These are phyloP conservation scores for Anguilla rostrata DNA, from an alignment of 2,113 vertebrate species.

Conservation along the genomic window DNA sequence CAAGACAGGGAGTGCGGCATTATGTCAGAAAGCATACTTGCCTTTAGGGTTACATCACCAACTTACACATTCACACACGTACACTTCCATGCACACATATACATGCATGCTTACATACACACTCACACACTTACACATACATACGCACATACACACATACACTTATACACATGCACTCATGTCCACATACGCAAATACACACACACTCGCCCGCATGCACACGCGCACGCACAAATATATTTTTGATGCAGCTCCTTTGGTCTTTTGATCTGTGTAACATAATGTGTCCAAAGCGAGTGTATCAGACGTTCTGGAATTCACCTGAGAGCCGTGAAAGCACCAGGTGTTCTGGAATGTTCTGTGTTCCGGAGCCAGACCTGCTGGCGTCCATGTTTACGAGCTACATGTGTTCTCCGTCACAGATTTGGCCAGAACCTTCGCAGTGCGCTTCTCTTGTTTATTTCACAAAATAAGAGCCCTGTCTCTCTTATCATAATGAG, in stretches of 20 bases:
- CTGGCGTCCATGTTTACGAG: not conserved
- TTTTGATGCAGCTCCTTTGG: not conserved
- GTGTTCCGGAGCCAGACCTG: not conserved
- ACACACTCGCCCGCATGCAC: too few species aligned
- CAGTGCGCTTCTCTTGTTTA: not conserved
- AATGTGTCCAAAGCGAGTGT: not conserved
- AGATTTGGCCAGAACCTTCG: not conserved
- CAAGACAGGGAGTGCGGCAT: not conserved
- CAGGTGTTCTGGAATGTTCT: constrained; percentile 15
- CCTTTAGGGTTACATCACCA: not conserved
- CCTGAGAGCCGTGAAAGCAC: constrained; percentile 4
- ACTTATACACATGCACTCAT: not conserved
- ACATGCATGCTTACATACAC: not conserved
- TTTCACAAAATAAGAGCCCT: not conserved
- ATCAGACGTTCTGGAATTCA: not conserved
- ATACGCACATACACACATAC: not conserved
- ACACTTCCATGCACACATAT: not conserved
- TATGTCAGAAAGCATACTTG: not conserved
- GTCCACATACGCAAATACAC: too few species aligned
- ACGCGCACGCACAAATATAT: too few species aligned
- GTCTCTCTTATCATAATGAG: not conserved
- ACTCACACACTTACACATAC: constrained; percentile 7
- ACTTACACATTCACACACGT: not conserved
- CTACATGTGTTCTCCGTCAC: not conserved
- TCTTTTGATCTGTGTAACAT: not conserved